Percentiles rank a stretch among this genome's conserved stretches.
Evolutionary conservation across 2,888 invertebrate genomes (phyloP).

Genomic region (Chymomyza fuscimana): DNA sequence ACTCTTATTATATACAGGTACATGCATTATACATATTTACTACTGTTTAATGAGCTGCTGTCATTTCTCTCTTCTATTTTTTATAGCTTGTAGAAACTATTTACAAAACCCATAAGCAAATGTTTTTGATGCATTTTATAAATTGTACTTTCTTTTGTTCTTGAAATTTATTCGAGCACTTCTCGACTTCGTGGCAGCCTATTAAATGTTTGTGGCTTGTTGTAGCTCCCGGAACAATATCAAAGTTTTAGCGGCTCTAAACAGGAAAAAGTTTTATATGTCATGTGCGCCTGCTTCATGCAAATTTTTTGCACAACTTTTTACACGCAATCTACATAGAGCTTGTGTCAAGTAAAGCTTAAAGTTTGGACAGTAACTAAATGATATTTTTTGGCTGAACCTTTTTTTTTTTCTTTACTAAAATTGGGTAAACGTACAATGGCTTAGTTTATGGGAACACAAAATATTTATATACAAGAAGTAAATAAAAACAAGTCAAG

Average conservation of each 20-base stretch:
- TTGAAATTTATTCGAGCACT: not conserved
- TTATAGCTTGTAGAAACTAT: not conserved
- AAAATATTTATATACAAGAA: not conserved
- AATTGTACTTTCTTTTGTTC: not conserved
- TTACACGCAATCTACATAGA: conserved; percentile 18
- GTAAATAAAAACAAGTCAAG: conserved; percentile 15
- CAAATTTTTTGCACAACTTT: not conserved
- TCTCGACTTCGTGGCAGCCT: not conserved
- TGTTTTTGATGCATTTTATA: not conserved
- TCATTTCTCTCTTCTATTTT: not conserved
- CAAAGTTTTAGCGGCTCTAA: not conserved
- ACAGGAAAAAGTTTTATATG: not conserved
- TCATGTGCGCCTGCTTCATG: not conserved
- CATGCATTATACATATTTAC: too few species aligned
- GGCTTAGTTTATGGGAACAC: conserved; percentile 22
- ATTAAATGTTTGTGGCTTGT: not conserved
- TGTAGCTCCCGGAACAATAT: not conserved
- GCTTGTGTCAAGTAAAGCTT: conserved; percentile 20
- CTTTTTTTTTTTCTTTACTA: conserved; percentile 49
- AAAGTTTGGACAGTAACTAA: conserved; percentile 36
- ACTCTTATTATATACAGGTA: too few species aligned
- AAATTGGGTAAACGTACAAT: conserved; percentile 60
- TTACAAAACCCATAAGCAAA: not conserved
- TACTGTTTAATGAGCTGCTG: too few species aligned
- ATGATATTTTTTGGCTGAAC: conserved; percentile 77